Evolutionary conservation across 1,140 invertebrate genomes (phyloP).

Genomic region (Dreissena polymorpha): DNA sequence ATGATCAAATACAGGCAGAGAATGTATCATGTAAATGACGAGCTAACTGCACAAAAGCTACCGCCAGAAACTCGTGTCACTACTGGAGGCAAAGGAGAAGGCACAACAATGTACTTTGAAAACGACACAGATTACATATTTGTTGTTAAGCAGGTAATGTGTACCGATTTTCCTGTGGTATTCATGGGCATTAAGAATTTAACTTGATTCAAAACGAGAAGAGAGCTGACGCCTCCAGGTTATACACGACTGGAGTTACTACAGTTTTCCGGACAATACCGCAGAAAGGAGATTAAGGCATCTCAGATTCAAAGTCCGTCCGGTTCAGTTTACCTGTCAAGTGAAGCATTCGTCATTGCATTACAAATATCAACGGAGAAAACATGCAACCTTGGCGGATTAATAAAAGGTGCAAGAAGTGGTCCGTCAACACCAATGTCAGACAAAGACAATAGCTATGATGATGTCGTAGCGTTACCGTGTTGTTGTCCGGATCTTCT

Average conservation of each 20-base stretch:
- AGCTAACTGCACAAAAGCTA: background rate
- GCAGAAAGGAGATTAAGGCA: background rate
- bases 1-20: slow-evolving; percentile 25
- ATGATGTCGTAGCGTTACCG: background rate
- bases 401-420: background rate
- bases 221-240: background rate
- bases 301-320: background rate
- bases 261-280: background rate
- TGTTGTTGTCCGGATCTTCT: background rate
- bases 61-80: background rate
- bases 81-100: slow-evolving; percentile 19
- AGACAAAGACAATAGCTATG: background rate
- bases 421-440: slow-evolving; percentile 1
- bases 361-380: background rate
- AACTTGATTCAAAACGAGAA: background rate
- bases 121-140: slow-evolving; percentile 15
- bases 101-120: slow-evolving; percentile 20
- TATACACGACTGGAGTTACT: slow-evolving; percentile 10
- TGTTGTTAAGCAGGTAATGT: background rate
- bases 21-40: slow-evolving; percentile 4
- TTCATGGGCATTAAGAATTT: background rate
- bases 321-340: background rate
- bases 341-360: background rate
- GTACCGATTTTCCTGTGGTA: background rate
- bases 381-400: background rate